phyloP scores from a whole-genome alignment of 2,113 vertebrate genomes.

The Apteryx owenii region DNA sequence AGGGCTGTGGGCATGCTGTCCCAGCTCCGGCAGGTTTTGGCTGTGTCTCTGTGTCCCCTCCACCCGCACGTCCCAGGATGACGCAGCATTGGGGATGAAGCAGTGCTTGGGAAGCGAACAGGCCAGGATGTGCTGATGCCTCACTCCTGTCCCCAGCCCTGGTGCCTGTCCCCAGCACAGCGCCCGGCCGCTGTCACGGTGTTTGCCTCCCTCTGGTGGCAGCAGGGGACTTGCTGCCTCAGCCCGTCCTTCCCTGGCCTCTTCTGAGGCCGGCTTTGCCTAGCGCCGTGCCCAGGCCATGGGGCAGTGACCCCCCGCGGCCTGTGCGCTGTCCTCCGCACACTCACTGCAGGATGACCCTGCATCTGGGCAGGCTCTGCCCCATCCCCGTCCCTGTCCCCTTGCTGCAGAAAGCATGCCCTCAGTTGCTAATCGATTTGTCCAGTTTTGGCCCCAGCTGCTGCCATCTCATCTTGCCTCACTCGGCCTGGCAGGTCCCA shows the following conservation, averaged over 20 bases:
- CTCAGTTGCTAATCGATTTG: no score
- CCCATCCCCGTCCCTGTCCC: neutral
- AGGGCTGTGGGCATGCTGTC: neutral
- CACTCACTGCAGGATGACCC: neutral
- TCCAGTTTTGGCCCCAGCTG: no score
- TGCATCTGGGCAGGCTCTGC: neutral
- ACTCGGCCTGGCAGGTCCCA: no score
- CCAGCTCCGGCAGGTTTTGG: neutral
- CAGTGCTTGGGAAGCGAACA: no score
- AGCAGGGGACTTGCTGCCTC: neutral
- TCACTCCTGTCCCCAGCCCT: no score
- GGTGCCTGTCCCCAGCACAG: no score
- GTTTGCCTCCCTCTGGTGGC: constrained; percentile 68
- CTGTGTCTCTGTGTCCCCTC: neutral
- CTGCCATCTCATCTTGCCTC: neutral
- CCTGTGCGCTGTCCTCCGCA: neutral
- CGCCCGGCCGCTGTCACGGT: neutral
- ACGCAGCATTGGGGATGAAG: no score
- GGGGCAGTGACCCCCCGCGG: neutral
- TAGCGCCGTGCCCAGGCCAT: neutral
- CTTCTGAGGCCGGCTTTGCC: no score
- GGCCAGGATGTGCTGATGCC: no score
- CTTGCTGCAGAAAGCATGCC: no score
- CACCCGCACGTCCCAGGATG: accelerated
- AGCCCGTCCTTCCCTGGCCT: neutral